Percentiles rank a stretch among this genome's conserved stretches.
phyloP scores from a whole-genome alignment of 35 echinoderm and acorn worm species.

The Lytechinus pictus region DNA sequence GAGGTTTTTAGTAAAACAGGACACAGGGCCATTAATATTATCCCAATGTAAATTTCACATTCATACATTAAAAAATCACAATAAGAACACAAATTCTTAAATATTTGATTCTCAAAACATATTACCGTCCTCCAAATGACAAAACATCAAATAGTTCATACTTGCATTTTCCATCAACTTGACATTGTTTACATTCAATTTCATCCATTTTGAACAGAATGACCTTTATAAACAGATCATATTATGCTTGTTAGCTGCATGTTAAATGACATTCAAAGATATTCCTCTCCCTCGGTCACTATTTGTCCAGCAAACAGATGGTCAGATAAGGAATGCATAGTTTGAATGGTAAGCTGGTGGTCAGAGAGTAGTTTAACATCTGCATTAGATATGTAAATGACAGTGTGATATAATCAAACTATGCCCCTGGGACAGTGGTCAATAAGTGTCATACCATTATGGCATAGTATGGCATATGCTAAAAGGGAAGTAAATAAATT shows the following conservation, averaged over 20 bases:
- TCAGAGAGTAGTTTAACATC: neutral
- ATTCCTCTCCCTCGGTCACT: neutral
- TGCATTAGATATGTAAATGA: neutral
- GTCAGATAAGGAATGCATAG: neutral
- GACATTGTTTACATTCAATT: neutral
- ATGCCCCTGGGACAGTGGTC: neutral
- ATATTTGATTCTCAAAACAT: too few species aligned
- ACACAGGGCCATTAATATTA: too few species aligned
- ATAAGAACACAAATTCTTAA: too few species aligned
- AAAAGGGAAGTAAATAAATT: neutral
- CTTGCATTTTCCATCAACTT: too few species aligned
- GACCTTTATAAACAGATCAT: neutral
- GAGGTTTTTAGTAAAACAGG: too few species aligned
- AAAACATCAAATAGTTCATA: too few species aligned
- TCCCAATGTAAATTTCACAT: too few species aligned
- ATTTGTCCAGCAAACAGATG: neutral
- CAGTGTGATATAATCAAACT: neutral
- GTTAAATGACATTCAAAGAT: neutral
- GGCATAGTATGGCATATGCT: neutral
- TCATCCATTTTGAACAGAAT: neutral
- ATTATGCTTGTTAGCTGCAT: neutral
- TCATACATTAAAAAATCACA: too few species aligned
- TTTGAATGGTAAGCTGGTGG: neutral
- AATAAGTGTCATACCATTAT: neutral
- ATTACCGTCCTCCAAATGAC: too few species aligned